Evolutionary conservation across 92 coral and sea anemone species (phyloP).

Genomic region (Porites divaricata): DNA sequence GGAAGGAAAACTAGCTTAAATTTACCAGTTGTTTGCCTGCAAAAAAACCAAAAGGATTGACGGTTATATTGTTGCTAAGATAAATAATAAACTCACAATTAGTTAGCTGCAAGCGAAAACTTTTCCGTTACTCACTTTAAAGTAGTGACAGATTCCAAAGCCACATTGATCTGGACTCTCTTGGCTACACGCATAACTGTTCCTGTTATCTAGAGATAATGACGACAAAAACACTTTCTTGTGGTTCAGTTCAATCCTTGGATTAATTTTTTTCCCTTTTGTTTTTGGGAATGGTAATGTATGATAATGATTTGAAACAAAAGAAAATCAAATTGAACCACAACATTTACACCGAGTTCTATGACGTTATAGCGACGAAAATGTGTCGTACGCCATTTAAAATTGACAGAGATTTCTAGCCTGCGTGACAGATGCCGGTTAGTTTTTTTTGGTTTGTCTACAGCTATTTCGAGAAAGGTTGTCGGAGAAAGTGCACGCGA

Average conservation of each 20-base stretch:
- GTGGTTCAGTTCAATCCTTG: neutral
- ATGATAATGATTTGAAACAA: too few species aligned
- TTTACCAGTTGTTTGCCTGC: slow-evolving; percentile 44
- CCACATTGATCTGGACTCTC: slow-evolving; percentile 83
- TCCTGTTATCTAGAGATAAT: slow-evolving; percentile 75
- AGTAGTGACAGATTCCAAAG: slow-evolving; percentile 57
- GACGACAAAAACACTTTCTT: neutral
- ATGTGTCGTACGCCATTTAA: too few species aligned
- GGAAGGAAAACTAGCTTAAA: slow-evolving; percentile 74
- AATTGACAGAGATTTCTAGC: too few species aligned
- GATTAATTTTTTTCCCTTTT: neutral
- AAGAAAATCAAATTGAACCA: too few species aligned
- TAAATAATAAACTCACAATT: neutral
- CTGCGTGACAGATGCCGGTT: too few species aligned
- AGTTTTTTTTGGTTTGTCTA: too few species aligned
- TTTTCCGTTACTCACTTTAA: slow-evolving; percentile 61
- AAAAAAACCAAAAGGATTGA: too few species aligned
- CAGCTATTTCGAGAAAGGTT: too few species aligned
- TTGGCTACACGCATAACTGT: slow-evolving; percentile 82
- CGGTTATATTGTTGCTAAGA: too few species aligned
- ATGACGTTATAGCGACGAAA: too few species aligned
- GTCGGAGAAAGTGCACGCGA: too few species aligned
- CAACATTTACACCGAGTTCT: too few species aligned
- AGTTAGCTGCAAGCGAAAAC: neutral
- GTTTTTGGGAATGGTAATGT: neutral